phyloP scores from a whole-genome alignment of 2,888 invertebrate species.

The Pachycephus smyrnensis region DNA sequence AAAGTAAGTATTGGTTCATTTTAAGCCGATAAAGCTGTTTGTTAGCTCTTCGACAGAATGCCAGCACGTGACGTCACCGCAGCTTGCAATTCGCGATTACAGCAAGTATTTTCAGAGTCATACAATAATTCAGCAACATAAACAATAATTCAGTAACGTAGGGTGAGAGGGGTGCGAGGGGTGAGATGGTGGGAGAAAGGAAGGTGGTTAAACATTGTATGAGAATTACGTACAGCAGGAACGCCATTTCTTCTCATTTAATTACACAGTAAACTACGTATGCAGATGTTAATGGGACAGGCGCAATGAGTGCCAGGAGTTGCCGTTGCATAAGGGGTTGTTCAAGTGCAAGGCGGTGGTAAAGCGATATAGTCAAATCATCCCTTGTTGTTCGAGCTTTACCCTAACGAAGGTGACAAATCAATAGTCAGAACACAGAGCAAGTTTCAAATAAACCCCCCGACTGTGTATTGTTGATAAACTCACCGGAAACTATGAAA shows the following conservation, averaged over 20 bases:
- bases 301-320: neutral
- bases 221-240: neutral
- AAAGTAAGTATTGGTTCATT: neutral
- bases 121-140: neutral
- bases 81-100: neutral
- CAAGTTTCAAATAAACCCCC: neutral
- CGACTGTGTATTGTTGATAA: neutral
- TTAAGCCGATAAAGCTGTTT: neutral
- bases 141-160: neutral
- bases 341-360: neutral
- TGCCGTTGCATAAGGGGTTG: neutral
- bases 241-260: constrained; percentile 12
- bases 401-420: neutral
- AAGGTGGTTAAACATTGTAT: neutral
- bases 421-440: neutral
- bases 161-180: accelerated
- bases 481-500: constrained; percentile 89
- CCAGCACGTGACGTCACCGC: neutral
- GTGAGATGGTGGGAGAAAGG: no score
- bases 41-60: no score
- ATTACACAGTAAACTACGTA: constrained; percentile 5
- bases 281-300: constrained; percentile 10
- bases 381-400: neutral
- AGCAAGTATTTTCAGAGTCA: no score
- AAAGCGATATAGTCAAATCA: neutral